phyloP scores from a whole-genome alignment of 2,888 invertebrate genomes.

The Cryptops parisi region DNA sequence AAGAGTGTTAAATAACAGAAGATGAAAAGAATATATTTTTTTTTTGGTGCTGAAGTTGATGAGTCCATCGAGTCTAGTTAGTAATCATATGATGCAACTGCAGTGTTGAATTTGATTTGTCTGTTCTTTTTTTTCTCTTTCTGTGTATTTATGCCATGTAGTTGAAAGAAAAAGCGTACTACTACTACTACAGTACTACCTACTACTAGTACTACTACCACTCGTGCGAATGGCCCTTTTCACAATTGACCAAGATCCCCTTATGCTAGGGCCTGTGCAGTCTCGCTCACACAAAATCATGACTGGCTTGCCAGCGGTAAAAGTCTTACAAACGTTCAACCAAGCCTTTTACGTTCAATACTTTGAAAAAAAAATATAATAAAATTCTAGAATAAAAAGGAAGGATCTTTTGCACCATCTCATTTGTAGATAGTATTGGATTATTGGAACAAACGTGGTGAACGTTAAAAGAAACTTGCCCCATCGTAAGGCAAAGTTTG shows the following conservation, averaged over 20 bases:
- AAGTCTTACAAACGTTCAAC: constrained; percentile 17
- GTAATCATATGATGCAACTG: no score
- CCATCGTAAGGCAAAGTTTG: no score
- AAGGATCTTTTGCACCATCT: constrained; percentile 11
- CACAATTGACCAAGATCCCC: constrained; percentile 18
- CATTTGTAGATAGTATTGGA: no score
- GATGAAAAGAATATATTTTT: no score
- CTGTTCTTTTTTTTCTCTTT: constrained; percentile 18
- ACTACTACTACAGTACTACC: constrained; percentile 7
- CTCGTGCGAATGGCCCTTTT: constrained; percentile 16
- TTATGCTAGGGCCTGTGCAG: constrained; percentile 18
- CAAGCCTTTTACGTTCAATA: not conserved
- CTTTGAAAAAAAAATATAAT: no score
- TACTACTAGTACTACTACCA: constrained; percentile 10
- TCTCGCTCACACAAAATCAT: constrained; percentile 17
- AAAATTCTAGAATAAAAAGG: no score
- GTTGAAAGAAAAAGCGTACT: constrained; percentile 19
- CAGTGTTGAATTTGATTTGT: constrained; percentile 18
- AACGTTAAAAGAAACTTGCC: no score
- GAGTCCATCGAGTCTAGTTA: no score
- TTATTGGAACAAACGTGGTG: no score
- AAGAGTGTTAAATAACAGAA: no score
- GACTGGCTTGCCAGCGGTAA: constrained; percentile 19
- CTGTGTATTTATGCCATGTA: constrained; percentile 21
- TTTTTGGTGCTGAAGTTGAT: no score